Percentiles rank a stretch among this genome's conserved stretches.
Conservation (phyloP, 2,797 vertebrate genomes). For the Cuniculus paca region DNA sequence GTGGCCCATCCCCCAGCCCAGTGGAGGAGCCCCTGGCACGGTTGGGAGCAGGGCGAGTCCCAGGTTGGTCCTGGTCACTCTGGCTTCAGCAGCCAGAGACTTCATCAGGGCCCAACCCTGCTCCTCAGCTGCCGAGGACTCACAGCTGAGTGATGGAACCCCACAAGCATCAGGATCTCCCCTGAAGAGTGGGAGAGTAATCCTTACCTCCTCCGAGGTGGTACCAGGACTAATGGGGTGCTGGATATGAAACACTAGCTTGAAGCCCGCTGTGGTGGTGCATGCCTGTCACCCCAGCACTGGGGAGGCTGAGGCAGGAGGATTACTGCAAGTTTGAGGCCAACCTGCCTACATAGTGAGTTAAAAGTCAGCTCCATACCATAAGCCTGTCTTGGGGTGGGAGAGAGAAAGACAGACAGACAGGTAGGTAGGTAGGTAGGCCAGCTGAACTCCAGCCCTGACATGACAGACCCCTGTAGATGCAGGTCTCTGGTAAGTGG, state of each 20-base stretch:
- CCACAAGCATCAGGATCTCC: not conserved
- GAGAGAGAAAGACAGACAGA: not conserved
- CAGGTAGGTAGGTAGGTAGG: not conserved
- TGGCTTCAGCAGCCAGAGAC: not conserved
- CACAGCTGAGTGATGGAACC: not conserved
- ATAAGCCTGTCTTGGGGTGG: not conserved
- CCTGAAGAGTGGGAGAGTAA: not conserved
- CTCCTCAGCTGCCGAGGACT: not conserved
- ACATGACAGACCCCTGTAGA: not conserved
- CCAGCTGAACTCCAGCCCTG: not conserved
- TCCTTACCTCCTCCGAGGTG: not conserved
- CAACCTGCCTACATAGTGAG: not conserved
- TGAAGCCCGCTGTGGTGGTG: too few relatives aligned
- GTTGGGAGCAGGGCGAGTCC: not conserved
- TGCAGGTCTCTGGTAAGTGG: not conserved
- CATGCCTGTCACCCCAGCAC: not conserved
- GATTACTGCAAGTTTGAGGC: not conserved
- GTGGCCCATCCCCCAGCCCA: not conserved
- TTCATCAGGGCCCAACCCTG: not conserved
- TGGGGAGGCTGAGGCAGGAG: not conserved
- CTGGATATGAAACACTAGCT: not conserved
- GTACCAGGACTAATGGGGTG: not conserved
- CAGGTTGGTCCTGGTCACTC: not conserved
- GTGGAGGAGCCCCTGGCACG: not conserved
- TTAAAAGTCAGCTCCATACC: not conserved